These are phyloP conservation scores for Rhinopomastus cyanomelas DNA, from an alignment of 2,113 vertebrate species.

Conservation along the genomic window DNA sequence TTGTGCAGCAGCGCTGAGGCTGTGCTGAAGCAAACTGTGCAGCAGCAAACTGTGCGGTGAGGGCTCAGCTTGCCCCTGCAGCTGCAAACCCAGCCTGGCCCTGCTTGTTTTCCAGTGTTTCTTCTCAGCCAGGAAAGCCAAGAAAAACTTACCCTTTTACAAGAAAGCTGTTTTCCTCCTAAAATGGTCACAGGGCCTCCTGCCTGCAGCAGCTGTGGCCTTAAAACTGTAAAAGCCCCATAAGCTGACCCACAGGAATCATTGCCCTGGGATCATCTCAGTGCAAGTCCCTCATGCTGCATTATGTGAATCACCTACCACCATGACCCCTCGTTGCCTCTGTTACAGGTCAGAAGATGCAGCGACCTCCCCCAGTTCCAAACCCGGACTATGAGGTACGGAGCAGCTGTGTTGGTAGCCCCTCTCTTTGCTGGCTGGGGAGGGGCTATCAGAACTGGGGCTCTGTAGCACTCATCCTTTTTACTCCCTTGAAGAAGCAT, in stretches of 20 bases:
- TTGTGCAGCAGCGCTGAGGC: background rate
- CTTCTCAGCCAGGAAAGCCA: background rate
- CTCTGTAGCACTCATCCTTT: background rate
- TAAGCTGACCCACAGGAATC: accelerated
- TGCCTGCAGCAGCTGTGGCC: background rate
- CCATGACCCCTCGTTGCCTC: background rate
- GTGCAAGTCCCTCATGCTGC: accelerated
- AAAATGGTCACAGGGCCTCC: background rate
- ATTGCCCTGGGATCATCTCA: no score
- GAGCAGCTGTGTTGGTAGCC: background rate
- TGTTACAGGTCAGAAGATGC: conserved; percentile 68
- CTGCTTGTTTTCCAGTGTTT: background rate
- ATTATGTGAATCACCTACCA: background rate
- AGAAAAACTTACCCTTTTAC: background rate
- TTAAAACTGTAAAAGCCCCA: background rate
- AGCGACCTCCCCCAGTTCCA: conserved; percentile 79
- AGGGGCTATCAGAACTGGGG: background rate
- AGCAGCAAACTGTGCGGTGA: accelerated
- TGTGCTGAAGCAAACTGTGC: background rate
- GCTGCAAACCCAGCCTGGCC: background rate
- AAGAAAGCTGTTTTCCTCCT: background rate
- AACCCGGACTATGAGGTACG: conserved; percentile 83
- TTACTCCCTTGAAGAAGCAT: background rate
- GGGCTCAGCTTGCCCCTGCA: background rate
- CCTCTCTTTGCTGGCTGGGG: background rate